Evolutionary conservation across 1,140 invertebrate genomes (phyloP).

Genomic region (Lineus longissimus): DNA sequence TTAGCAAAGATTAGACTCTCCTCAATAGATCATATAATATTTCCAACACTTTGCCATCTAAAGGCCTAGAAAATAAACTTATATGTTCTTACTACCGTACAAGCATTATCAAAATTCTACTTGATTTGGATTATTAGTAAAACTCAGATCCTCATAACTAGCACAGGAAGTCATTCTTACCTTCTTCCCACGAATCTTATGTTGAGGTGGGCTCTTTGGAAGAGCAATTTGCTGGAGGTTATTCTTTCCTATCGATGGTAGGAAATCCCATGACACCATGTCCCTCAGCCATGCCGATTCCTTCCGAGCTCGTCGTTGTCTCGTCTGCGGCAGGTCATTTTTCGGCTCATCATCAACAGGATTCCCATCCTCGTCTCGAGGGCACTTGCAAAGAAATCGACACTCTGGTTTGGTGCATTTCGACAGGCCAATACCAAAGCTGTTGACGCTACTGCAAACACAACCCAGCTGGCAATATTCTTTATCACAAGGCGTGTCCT

Average conservation of each 20-base stretch:
- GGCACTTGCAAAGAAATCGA: constrained; percentile 4
- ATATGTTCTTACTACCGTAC: too few relatives aligned
- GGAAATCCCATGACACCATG: not conserved
- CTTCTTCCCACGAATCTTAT: too few relatives aligned
- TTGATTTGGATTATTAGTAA: too few relatives aligned
- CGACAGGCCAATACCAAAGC: not conserved
- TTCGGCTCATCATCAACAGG: not conserved
- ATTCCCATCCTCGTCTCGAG: not conserved
- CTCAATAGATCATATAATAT: too few relatives aligned
- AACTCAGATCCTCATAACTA: too few relatives aligned
- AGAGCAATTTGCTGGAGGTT: too few relatives aligned
- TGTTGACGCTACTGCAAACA: constrained; percentile 38
- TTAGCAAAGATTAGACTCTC: too few relatives aligned
- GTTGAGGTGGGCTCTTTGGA: too few relatives aligned
- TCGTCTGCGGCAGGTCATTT: not conserved
- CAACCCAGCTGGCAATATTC: constrained; percentile 47
- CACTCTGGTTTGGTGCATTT: not conserved
- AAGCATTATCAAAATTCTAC: too few relatives aligned
- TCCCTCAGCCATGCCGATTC: not conserved
- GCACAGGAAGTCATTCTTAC: too few relatives aligned
- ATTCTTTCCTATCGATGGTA: not conserved
- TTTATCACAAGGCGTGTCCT: constrained; percentile 32
- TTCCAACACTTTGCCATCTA: too few relatives aligned
- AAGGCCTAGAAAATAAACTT: too few relatives aligned
- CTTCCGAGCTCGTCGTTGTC: not conserved